phyloP scores from a whole-genome alignment of 2,113 vertebrate species.

The Meriones unguiculatus region DNA sequence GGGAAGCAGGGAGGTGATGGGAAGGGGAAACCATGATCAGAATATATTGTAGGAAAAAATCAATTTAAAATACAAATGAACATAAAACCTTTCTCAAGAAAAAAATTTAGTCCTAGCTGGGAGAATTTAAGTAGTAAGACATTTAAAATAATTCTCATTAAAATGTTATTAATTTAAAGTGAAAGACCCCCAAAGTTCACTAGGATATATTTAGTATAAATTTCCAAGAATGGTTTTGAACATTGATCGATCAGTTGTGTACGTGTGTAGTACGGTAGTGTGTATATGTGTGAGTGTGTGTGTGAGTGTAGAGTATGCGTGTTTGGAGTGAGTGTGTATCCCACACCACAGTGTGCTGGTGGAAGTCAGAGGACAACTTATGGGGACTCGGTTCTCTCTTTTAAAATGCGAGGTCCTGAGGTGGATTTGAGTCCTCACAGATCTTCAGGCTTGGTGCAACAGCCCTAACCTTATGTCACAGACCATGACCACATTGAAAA shows the following conservation, averaged over 20 bases:
- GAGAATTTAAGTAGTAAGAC: neutral
- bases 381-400: neutral
- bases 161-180: neutral
- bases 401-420: neutral
- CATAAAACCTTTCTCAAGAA: neutral
- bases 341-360: neutral
- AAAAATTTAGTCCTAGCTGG: neutral
- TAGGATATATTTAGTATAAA: slow-evolving; percentile 13
- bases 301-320: neutral
- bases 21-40: neutral
- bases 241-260: neutral
- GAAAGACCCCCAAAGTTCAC: slow-evolving; percentile 20
- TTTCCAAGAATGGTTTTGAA: neutral
- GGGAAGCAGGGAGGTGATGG: neutral
- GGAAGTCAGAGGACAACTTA: neutral
- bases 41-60: neutral
- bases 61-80: neutral
- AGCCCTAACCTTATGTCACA: neutral
- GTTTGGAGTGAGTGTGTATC: neutral
- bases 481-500: neutral
- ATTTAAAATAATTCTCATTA: slow-evolving; percentile 23
- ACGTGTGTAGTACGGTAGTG: neutral
- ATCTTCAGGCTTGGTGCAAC: neutral
- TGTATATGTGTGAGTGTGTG: neutral
- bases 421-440: neutral